Evolutionary conservation across 1,140 invertebrate species (phyloP), one percentile per base, ranked within the genome.

Genomic region (Chironomus striatipennis): DNA sequence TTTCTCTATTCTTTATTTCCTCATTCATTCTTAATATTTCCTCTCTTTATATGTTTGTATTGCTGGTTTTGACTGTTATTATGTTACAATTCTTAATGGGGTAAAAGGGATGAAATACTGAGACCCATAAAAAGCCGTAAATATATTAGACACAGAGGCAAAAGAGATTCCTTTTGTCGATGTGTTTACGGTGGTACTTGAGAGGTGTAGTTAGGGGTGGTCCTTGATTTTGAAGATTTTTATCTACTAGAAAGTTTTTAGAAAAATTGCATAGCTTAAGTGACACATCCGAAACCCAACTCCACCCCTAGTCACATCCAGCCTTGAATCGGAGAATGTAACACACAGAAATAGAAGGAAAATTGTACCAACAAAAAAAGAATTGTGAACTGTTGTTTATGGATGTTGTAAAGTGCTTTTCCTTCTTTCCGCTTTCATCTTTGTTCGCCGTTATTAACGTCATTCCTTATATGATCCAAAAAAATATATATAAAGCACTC

Each of bases 341-440:
- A 2, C 24, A n/a, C n/a, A n/a, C 24, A 34, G 5, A 34, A 34
- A 34, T 2, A 34, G 24, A 34, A 34, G 24, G 5, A 34, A 34
- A 34, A 34, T 34, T 34, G 24, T 34, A 34, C 24, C 24, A 34
- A 34, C 24, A 34, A 34, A 34, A 34, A 34, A 34, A 34, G 24
- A 57, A 57, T 57, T 57, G 47, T 57, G 47, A 57, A 57, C 47
- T 57, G 47, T 57, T 57, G 47, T 57, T 57, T 57, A 57, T 57
- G 47, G 47, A 15, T 57, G 47, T 57, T 57, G 47, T 57, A 57
- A 57, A 57, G 47, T 57, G 47, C n/a, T 57, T 57, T 57, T 15
- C 43, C 15, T 15, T 47, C 43, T 47, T 47, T 12, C 47, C n/a
- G n/a, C 12, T n/a, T n/a, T 57, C 47, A 57, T 57, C 47, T n/a